Base-by-base conservation (phyloP, 2,797 vertebrate genomes). In the Phalanger gymnotis region DNA sequence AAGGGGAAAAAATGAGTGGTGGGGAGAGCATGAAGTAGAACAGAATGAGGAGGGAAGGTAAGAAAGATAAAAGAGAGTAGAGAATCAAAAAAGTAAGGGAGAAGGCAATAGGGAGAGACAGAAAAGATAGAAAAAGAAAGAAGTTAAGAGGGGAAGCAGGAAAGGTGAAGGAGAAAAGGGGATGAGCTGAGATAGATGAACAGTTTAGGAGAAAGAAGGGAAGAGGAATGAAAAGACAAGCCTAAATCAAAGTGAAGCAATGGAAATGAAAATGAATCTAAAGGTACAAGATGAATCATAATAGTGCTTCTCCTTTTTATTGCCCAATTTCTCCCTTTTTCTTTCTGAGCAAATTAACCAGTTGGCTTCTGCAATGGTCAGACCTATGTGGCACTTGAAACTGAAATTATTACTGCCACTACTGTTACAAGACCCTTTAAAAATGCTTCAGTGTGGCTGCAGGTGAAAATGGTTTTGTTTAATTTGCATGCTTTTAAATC, bases 401-500 rank as follows among this genome's bases (percentile, higher is more conserved):
- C 40, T 81, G 61, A n/a, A 81, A 81, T 81, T 47, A 47, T 47
- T 47, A 81, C 2, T 25, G 40, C 40, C 47, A 19, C 7, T 47
- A 25, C 25, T 81, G 22, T 47, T 81, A 22, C 5, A 73, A 40
- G 34, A 73, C 27, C n/a, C 7, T 81, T 56, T 90, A 94, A 89
- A 92, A 91, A 31, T 16, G 51, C 3, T 28, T 87, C 52, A 19
- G 47, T 5, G 94, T 93, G 51, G 47, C 12, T 95, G 11, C 5
- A 90, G 12, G 14, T 57, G 93, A 90, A 91, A 90, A 28, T 22
- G 90, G 14, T 61, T 52, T 92, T 94, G 92, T 52, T 87, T 93
- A 93, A 12, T 93, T 27, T 96, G 92, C 96, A 94, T 96, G 96
- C 97, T 92, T 97, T 57, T 92, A 95, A 97, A 96, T 98, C 95